Conservation (phyloP, 1,140 invertebrate species). For the Caenorhabditis tropicalis region DNA sequence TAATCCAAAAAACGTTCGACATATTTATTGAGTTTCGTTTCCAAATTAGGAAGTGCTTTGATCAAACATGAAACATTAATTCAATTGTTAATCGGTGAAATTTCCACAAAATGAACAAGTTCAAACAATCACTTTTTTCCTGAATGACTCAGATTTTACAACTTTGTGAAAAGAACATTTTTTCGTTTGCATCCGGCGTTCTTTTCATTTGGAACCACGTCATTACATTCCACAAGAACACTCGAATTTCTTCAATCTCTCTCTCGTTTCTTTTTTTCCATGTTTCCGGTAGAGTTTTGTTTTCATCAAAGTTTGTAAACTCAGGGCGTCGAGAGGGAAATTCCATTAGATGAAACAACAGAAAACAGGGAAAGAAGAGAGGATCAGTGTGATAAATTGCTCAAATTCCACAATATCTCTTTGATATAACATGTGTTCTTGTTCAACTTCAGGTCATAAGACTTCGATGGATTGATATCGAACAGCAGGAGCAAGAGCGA, state of each 20-base stretch:
- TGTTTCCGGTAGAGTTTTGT: slow-evolving; percentile 8
- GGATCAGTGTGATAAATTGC: not conserved
- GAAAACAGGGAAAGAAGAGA: not conserved
- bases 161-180: not conserved
- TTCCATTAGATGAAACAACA: not conserved
- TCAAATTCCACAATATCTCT: slow-evolving; percentile 27
- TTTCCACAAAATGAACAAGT: too few relatives aligned
- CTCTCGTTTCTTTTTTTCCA: not conserved
- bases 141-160: not conserved
- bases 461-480: too few relatives aligned
- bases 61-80: too few relatives aligned
- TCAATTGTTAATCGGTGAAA: too few relatives aligned
- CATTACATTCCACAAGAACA: not conserved
- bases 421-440: slow-evolving; percentile 26
- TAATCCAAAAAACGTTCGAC: too few relatives aligned
- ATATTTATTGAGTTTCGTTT: too few relatives aligned
- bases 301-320: slow-evolving; percentile 13
- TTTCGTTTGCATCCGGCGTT: not conserved
- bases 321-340: not conserved
- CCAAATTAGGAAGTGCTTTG: too few relatives aligned
- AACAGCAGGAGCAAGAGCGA: not conserved
- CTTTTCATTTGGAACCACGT: not conserved
- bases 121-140: not conserved
- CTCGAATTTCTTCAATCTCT: not conserved
- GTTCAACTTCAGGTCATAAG: not conserved